phyloP scores from a whole-genome alignment of 1,140 invertebrate species.

The Meteorus sp. region DNA sequence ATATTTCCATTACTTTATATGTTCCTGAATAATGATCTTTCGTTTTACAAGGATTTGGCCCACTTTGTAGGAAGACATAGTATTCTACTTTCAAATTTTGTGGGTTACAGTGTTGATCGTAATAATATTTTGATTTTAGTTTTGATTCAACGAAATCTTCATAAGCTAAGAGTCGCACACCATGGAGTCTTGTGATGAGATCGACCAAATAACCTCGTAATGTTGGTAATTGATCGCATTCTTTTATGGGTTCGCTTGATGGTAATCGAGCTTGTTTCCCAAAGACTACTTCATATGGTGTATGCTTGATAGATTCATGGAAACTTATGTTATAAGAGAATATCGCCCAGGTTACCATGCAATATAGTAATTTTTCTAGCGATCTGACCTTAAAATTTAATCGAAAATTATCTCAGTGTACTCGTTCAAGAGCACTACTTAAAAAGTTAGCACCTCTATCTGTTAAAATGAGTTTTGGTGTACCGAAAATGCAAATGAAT shows the following conservation, averaged over 20 bases:
- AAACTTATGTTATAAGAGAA: not conserved
- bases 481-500: conserved; percentile 36
- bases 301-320: not conserved
- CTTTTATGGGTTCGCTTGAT: conserved; percentile 5
- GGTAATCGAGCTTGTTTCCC: not conserved
- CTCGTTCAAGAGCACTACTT: conserved; percentile 27
- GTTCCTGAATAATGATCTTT: conserved; percentile 11
- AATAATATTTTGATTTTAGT: conserved; percentile 8
- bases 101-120: conserved; percentile 15
- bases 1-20: conserved; percentile 7
- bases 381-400: conserved; percentile 28
- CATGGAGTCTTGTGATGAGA: conserved; percentile 5
- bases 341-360: not conserved
- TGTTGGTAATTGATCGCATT: conserved; percentile 6
- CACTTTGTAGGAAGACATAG: conserved; percentile 17
- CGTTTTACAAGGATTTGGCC: conserved; percentile 19
- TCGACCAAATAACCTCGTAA: conserved; percentile 8
- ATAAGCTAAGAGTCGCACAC: conserved; percentile 10
- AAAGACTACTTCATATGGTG: not conserved
- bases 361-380: not conserved
- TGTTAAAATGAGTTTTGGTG: conserved; percentile 34
- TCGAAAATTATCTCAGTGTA: conserved; percentile 35
- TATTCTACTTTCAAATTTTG: conserved; percentile 15
- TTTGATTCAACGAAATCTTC: conserved; percentile 8
- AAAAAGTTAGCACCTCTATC: conserved; percentile 38